A percentile compares a stretch with the other conserved stretches of the same genome.
Evolutionary conservation across 2,888 invertebrate genomes (phyloP).

Genomic region (Drosophila silvestris): DNA sequence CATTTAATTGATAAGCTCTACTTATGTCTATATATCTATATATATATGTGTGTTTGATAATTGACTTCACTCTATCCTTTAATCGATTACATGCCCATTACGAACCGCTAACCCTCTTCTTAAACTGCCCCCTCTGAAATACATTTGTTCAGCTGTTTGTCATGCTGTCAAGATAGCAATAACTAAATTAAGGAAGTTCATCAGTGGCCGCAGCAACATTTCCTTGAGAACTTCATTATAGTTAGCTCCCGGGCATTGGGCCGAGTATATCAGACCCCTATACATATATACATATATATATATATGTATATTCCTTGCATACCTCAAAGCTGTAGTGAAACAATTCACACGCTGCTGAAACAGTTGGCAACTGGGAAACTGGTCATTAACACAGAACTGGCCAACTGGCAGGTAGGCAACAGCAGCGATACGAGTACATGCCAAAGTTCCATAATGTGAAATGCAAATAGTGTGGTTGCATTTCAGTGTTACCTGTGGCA

Average conservation of each 20-base stretch:
- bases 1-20: background rate
- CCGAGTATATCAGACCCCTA: constrained; percentile 3
- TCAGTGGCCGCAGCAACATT: constrained; percentile 15
- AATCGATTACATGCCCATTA: background rate
- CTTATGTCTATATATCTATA: background rate
- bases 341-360: constrained; percentile 64
- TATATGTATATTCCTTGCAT: background rate
- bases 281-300: background rate
- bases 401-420: background rate
- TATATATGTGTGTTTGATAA: background rate
- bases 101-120: background rate
- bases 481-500: constrained; percentile 71
- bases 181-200: constrained; percentile 50
- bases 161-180: constrained; percentile 28
- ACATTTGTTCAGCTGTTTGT: constrained; percentile 30
- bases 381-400: constrained; percentile 46
- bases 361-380: constrained; percentile 13
- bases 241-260: constrained; percentile 28
- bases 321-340: constrained; percentile 6
- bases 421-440: constrained; percentile 30
- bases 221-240: constrained; percentile 58
- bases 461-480: constrained; percentile 69
- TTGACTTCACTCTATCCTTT: background rate
- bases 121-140: too few relatives aligned
- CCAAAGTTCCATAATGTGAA: constrained; percentile 57